Evolutionary conservation across 2,113 vertebrate species (phyloP).

Genomic region (Sander lucioperca): DNA sequence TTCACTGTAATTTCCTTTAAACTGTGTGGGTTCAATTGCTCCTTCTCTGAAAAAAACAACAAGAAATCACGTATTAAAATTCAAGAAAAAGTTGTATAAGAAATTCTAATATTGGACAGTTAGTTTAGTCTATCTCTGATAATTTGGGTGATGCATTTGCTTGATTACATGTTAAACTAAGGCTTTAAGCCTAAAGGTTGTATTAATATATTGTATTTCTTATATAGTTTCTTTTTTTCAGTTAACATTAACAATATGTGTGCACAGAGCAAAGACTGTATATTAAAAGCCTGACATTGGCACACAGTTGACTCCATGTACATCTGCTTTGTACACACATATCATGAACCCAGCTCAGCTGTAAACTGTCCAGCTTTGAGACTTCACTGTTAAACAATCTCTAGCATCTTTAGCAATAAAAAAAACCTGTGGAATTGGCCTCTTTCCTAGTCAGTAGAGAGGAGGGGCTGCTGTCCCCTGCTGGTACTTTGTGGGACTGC

Average conservation of each 20-base stretch:
- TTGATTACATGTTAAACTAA: background rate
- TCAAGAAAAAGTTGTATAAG: background rate
- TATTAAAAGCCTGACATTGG: background rate
- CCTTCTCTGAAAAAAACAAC: constrained; percentile 17
- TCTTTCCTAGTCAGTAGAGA: constrained; percentile 17
- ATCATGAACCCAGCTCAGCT: constrained; percentile 1
- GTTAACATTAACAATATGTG: background rate
- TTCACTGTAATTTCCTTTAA: constrained; percentile 85
- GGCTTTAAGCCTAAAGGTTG: too few species aligned
- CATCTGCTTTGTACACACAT: background rate
- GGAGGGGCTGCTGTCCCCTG: constrained; percentile 41
- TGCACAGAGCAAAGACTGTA: background rate
- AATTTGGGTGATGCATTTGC: background rate
- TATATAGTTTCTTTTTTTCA: too few species aligned
- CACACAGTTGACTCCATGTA: background rate
- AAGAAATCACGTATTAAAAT: background rate
- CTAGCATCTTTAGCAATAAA: background rate
- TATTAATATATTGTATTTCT: too few species aligned
- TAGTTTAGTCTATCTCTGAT: background rate
- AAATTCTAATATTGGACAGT: background rate
- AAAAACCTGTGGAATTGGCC: constrained; percentile 40
- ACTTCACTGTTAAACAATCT: background rate
- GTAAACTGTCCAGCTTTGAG: background rate
- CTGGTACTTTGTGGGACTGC: constrained; percentile 70
- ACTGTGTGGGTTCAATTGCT: constrained; percentile 14